Evolutionary conservation across 2,888 invertebrate genomes (phyloP), one percentile per base, ranked within the genome.

Genomic region (Shargacucullia verbasci): DNA sequence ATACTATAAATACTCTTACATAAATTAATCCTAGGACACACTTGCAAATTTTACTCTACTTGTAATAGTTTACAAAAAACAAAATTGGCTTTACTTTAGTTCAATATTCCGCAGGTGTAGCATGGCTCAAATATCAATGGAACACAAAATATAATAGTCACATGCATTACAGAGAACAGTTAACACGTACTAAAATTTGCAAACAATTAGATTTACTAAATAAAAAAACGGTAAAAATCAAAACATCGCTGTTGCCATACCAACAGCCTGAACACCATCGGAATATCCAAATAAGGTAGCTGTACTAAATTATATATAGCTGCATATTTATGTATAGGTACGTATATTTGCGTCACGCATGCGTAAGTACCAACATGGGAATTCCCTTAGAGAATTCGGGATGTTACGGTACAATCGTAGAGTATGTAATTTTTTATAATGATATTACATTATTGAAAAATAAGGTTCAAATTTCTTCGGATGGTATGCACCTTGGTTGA

Each of bases 271-370:
- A 35, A 68, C 70, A 63, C 67, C 43, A 59, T 49, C 14, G 44
- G 75, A 75, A 75, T 75, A 76, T 44, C 20, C 35, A 70, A 71
- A 54, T 53, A 62, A 40, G 29, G 12, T 59, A 71, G 59, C 72
- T 49, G 70, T 71, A 53, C 2, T 34, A 15, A 44, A 6, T 1
- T 4, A 9, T 25, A 45, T 34, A 20, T 45, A 31, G 14, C 43
- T 46, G 15, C 34, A 7, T 35, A 46, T 0, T 13, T 52, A 41
- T 8, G 3, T 25, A 34, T 50, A 14, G 1, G 8, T 27, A 40
- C 37, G 8, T 12, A 0, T 39, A 49, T 46, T 50, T 57, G 43
- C 34, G 44, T 54, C 15, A 59, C 37, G 66, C 47, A 59, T 66
- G 27, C 37, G 4, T 44, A 74, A 57, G 38, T 60, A 44, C 11